Evolutionary conservation across 2,888 invertebrate genomes (phyloP).

Genomic region (Leptarthrus brevirostris): DNA sequence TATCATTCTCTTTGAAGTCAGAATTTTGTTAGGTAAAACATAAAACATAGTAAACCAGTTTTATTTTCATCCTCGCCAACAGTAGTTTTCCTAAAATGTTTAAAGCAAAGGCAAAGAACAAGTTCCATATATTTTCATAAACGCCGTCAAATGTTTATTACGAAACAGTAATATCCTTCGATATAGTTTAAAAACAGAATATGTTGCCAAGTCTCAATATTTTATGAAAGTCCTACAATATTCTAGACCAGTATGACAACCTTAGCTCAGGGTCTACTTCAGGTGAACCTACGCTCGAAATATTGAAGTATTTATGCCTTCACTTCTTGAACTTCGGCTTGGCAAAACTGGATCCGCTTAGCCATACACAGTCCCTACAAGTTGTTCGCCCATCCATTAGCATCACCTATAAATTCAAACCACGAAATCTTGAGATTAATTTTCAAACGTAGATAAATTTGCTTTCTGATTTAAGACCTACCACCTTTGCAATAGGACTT

Average conservation of each 20-base stretch:
- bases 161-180: neutral
- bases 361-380: slow-evolving; percentile 5
- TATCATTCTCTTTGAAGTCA: too few relatives aligned
- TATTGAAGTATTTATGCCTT: neutral
- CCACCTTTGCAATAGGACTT: neutral
- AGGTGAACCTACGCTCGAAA: neutral
- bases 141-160: neutral
- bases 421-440: slow-evolving; percentile 9
- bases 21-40: too few relatives aligned
- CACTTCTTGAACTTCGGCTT: neutral
- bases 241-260: neutral
- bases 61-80: too few relatives aligned
- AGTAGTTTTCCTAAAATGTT: too few relatives aligned
- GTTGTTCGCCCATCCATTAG: slow-evolving; percentile 12
- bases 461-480: neutral
- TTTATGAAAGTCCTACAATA: neutral
- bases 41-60: too few relatives aligned
- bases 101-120: too few relatives aligned
- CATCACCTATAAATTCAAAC: neutral
- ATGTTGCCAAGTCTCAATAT: neutral
- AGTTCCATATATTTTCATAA: too few relatives aligned
- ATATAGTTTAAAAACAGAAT: neutral
- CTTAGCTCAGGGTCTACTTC: neutral
- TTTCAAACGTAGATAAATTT: slow-evolving; percentile 4
- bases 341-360: neutral